These are phyloP conservation scores for Horisme vitalbata DNA, from an alignment of 2,888 invertebrate genomes.

Conservation along the genomic window DNA sequence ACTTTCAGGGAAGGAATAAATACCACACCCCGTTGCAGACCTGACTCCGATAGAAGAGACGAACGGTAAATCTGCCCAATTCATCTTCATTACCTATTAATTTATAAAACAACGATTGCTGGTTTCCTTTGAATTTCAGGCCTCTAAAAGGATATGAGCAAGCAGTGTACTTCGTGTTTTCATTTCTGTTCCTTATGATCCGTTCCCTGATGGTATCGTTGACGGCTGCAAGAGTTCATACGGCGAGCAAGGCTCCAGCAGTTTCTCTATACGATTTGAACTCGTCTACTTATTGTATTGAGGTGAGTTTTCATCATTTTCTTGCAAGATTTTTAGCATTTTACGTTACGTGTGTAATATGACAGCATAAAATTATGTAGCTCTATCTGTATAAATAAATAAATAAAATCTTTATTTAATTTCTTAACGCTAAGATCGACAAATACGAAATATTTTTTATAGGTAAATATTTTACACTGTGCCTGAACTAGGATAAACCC, in stretches of 20 bases:
- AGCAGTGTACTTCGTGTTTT: slow-evolving; percentile 84
- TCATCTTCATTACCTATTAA: neutral
- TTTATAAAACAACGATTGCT: neutral
- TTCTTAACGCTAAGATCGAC: no score
- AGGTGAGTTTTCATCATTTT: slow-evolving; percentile 63
- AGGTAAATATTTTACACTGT: no score
- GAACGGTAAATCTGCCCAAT: slow-evolving; percentile 26
- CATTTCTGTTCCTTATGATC: slow-evolving; percentile 84
- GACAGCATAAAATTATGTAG: no score
- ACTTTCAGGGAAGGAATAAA: slow-evolving; percentile 49
- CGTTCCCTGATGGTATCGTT: slow-evolving; percentile 84
- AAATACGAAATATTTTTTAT: no score
- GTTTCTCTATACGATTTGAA: slow-evolving; percentile 83
- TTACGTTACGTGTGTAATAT: no score
- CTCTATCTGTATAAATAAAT: no score
- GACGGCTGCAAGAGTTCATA: slow-evolving; percentile 79
- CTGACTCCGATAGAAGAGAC: slow-evolving; percentile 25
- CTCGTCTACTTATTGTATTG: slow-evolving; percentile 80
- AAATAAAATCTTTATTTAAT: no score
- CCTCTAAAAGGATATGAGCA: slow-evolving; percentile 70
- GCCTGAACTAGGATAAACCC: no score
- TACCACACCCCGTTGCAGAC: slow-evolving; percentile 41
- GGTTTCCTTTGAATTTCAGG: slow-evolving; percentile 40
- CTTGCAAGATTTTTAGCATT: no score
- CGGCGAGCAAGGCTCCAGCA: slow-evolving; percentile 78